Conservation (phyloP, 2,113 vertebrate genomes). For the Aythya baeri region DNA sequence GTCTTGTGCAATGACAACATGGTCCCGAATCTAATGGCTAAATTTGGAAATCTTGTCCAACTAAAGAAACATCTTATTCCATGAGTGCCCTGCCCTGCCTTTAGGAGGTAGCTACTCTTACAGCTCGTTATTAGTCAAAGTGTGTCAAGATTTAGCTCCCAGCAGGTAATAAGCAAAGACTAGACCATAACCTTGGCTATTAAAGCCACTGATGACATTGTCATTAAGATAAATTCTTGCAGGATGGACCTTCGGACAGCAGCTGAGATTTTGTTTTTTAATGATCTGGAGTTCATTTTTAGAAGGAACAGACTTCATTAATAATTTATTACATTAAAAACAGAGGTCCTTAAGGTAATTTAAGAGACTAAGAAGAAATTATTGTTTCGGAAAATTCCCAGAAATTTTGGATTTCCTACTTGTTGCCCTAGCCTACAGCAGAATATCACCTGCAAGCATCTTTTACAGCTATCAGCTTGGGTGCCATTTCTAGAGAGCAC, state of each 20-base stretch:
- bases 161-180: background rate
- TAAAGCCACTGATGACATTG: conserved; percentile 3
- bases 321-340: background rate
- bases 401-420: background rate
- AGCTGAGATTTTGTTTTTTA: conserved; percentile 21
- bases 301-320: conserved; percentile 1
- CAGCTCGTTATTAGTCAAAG: background rate
- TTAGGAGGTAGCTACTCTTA: background rate
- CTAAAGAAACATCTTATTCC: background rate
- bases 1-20: background rate
- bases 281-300: background rate
- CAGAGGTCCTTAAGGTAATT: conserved; percentile 9
- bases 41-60: background rate
- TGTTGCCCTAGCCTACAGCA: background rate
- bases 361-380: conserved; percentile 8
- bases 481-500: background rate
- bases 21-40: background rate
- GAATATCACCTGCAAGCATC: background rate
- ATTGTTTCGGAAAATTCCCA: background rate
- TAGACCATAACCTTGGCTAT: background rate
- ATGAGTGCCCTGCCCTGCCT: background rate
- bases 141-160: background rate
- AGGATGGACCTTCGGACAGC: background rate
- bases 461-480: background rate
- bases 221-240: conserved; percentile 17